These are phyloP conservation scores for Petrolisthes manimaculis DNA, from an alignment of 2,888 invertebrate genomes.

Conservation along the genomic window DNA sequence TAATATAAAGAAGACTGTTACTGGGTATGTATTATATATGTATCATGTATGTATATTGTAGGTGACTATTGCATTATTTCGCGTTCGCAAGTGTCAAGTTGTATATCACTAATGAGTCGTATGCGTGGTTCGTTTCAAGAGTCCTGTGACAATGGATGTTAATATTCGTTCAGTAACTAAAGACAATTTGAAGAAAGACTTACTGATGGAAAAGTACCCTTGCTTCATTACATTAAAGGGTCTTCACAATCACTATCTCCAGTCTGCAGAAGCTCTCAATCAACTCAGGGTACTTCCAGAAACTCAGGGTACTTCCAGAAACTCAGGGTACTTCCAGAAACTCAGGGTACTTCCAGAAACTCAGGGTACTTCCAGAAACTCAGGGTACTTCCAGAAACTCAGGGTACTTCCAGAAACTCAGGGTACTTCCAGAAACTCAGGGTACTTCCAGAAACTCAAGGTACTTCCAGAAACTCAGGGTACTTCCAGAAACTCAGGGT, in stretches of 20 bases:
- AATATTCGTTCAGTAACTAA: slow-evolving; percentile 3
- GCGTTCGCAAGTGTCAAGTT: no score
- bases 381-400: slow-evolving; percentile 6
- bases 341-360: slow-evolving; percentile 6
- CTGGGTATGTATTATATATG: no score
- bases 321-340: slow-evolving; percentile 12
- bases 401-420: slow-evolving; percentile 7
- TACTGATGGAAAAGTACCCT: not conserved
- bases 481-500: not conserved
- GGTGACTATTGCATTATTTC: no score
- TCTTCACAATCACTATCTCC: slow-evolving; percentile 21
- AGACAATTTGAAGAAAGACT: slow-evolving; percentile 1
- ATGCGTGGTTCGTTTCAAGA: no score
- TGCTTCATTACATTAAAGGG: slow-evolving; percentile 11
- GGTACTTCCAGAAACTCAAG: not conserved
- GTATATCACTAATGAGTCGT: not conserved
- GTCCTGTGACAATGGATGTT: slow-evolving; percentile 7
- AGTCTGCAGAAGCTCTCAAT: not conserved
- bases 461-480: slow-evolving; percentile 5
- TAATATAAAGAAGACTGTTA: no score
- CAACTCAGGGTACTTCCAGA: slow-evolving; percentile 6
- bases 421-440: slow-evolving; percentile 7
- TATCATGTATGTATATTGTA: no score
- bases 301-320: not conserved
- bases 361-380: slow-evolving; percentile 6